Conservation (phyloP, 1,140 invertebrate species). For the Drosophila mauritiana region DNA sequence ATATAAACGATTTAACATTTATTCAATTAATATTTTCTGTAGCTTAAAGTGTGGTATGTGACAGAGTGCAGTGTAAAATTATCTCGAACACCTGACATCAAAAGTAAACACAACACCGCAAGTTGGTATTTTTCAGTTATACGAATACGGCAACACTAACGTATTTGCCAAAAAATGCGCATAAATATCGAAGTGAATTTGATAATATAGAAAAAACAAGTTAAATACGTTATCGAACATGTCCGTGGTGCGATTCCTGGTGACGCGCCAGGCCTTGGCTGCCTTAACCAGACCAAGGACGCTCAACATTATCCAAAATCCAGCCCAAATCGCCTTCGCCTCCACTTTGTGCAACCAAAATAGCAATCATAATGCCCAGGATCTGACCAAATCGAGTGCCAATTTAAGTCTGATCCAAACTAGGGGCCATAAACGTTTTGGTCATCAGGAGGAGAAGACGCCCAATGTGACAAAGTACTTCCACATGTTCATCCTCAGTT, state of each 20-base stretch:
- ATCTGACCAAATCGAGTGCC: conserved; percentile 9
- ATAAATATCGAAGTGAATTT: conserved; percentile 32
- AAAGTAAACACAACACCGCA: background rate
- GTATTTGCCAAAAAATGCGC: conserved; percentile 38
- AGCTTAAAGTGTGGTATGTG: background rate
- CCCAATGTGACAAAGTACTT: conserved; percentile 84
- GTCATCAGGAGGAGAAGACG: conserved; percentile 84
- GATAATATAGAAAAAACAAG: conserved; percentile 22
- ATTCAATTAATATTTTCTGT: too few species aligned
- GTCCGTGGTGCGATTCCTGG: conserved; percentile 65
- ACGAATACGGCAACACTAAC: conserved; percentile 4
- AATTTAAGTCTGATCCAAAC: conserved; percentile 33
- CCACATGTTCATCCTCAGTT: conserved; percentile 73
- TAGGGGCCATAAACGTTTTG: conserved; percentile 86
- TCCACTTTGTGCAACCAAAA: conserved; percentile 40
- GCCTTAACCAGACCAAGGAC: conserved; percentile 31
- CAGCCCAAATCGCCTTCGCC: conserved; percentile 29
- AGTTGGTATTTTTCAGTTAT: background rate
- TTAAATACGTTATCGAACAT: conserved; percentile 36
- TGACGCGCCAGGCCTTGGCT: conserved; percentile 65
- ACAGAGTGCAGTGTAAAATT: background rate
- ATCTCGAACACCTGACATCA: background rate
- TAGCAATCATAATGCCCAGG: conserved; percentile 8
- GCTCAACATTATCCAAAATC: conserved; percentile 30
- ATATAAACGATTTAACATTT: too few species aligned